Conservation (phyloP, 2,888 invertebrate species). For the Heliconius ismenius region DNA sequence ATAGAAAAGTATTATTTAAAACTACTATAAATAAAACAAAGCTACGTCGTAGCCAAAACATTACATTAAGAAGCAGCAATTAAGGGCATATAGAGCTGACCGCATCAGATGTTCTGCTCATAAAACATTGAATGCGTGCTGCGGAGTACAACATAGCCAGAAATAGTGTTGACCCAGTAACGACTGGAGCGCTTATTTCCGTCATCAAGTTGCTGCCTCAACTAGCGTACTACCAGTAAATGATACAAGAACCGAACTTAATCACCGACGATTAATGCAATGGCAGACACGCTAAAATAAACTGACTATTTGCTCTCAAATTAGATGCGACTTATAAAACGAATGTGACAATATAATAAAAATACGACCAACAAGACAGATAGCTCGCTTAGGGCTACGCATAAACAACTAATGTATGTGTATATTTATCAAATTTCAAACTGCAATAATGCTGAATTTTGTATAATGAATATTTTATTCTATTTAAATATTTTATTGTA, state of each 20-base stretch:
- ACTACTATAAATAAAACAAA: constrained; percentile 5
- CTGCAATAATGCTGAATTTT: background rate
- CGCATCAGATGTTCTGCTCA: constrained; percentile 58
- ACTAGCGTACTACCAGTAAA: constrained; percentile 53
- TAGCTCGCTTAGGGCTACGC: constrained; percentile 29
- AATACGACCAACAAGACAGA: constrained; percentile 38
- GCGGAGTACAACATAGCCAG: constrained; percentile 70
- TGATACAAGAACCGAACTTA: constrained; percentile 58
- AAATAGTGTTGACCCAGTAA: constrained; percentile 81
- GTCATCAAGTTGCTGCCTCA: constrained; percentile 69
- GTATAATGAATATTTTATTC: background rate
- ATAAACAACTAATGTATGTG: constrained; percentile 26
- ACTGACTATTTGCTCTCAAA: constrained; percentile 35
- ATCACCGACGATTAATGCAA: constrained; percentile 49
- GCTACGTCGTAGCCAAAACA: constrained; percentile 32
- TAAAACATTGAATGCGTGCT: constrained; percentile 69
- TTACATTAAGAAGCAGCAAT: constrained; percentile 47
- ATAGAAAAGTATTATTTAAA: background rate
- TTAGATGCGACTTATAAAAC: constrained; percentile 39
- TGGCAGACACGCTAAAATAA: constrained; percentile 40
- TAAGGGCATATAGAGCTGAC: constrained; percentile 55
- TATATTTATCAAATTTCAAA: background rate
- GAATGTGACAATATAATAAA: constrained; percentile 38
- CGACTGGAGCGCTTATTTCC: constrained; percentile 80
- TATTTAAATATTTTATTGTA: background rate